Base-by-base conservation (phyloP, 2,888 invertebrate genomes). In the Brachynemurus nebulosus region DNA sequence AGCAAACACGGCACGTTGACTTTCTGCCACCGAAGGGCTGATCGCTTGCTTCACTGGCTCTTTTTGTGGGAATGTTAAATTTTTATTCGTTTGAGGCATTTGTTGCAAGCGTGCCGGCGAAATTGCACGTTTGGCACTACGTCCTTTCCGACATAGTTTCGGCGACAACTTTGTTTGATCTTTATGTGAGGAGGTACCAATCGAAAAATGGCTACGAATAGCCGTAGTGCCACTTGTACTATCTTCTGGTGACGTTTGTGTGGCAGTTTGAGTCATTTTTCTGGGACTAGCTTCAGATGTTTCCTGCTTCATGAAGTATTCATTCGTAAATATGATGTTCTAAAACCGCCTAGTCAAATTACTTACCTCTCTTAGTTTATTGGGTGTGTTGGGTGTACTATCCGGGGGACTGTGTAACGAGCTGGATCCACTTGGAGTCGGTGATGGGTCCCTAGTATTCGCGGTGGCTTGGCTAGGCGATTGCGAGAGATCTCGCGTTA, bases 1-100 rank as follows among this genome's bases (percentile, higher is more conserved):
- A 0, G 96, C 95, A 64, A 97, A 97, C 4, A 93, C 86, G 0
- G 93, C 88, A n/a, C 97, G 69, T 17, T 93, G 66, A 53, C 90
- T 85, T 62, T 95, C 92, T 0, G 91, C 92, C 42, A 92, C 83
- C 0, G 91, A 86, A 0, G 93, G 92, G 51, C 91, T 88, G 60
- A 92, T 75, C 0, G 93, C 95, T 53, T 81, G 78, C 60, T 90
- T 88, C 1, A 76, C 72, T 9, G 78, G 73, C 50, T 76, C 74
- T 58, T 76, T 64, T 11, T 55, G 53, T 6, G 53, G 52, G 39
- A 60, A 59, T 47, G 53, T 57, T 48, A 47, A 62, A 57, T 53
- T 69, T 57, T 42, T 61, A 46, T 51, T 63, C 53, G 34, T 61
- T 49, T 46, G 59, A 23, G 57, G 68, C 40, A 66, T 63, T 39